Evolutionary conservation across 1,140 invertebrate genomes (phyloP).

Genomic region (Periplaneta americana): DNA sequence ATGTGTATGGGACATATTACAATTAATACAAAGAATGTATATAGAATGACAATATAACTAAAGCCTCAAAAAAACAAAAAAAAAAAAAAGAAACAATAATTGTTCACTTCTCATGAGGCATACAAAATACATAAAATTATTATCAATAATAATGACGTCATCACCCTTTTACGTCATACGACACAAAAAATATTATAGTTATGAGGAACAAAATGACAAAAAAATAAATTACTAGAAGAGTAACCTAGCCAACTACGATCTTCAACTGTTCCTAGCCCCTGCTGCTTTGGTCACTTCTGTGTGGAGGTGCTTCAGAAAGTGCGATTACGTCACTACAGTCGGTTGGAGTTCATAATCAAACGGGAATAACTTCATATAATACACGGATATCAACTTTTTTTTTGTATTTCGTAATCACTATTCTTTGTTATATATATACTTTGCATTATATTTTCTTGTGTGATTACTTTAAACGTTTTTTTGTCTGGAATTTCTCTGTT

Average conservation of each 20-base stretch:
- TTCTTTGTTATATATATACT: background rate
- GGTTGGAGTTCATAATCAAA: background rate
- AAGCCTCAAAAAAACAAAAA: background rate
- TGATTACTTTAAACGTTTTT: background rate
- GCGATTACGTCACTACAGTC: no score
- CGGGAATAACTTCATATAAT: no score
- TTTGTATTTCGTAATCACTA: background rate
- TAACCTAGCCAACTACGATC: background rate
- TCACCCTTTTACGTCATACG: background rate
- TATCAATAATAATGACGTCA: background rate
- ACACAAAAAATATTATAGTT: no score
- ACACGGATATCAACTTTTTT: background rate
- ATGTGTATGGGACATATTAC: background rate
- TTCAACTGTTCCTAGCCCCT: background rate
- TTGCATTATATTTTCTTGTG: background rate
- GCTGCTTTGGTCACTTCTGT: background rate
- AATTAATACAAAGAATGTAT: background rate
- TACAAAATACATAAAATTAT: background rate
- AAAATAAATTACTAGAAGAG: background rate
- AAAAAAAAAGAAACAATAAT: background rate
- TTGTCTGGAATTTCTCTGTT: background rate
- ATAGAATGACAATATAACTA: background rate
- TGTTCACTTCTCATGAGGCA: background rate
- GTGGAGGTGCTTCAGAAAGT: no score
- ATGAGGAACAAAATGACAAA: background rate